Base-by-base conservation (phyloP, 1,140 invertebrate species). In the Lepidurus apus region DNA sequence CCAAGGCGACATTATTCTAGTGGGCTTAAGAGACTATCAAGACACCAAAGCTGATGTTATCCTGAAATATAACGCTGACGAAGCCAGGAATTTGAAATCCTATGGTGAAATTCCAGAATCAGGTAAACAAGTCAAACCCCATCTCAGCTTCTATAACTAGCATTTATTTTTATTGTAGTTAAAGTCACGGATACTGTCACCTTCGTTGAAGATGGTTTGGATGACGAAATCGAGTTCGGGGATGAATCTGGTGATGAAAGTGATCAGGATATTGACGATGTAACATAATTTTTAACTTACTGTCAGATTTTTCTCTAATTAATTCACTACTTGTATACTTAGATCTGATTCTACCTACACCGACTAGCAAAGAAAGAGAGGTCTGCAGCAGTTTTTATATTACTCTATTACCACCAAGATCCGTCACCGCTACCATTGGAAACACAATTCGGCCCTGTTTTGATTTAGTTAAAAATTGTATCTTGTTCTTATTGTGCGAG, bases 11-110 rank as follows among this genome's bases (percentile, higher is more conserved):
- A 98, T 99, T 80, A 98, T 99, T 86, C 87, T 99, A 81, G 95
- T 99, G 82, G 97, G 97, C 80, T 88, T 95, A 82, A 89, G 97
- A 85, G 97, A 98, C 87, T 99, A 98, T 86, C 98, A 99, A 89
- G 97, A 99, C 87, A 94, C 96, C 7, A 99, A 99, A 87, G 98
- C 97, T 80, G 98, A 99, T 89, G 98, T 99, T 80, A 99, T 99
- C 83, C 89, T 98, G 75, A 99, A 99, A 88, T 99, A 99, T 85
- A 99, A 97, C 80, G 93, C 97, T 43, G 98, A 99, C 86, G 98
- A 99, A 88, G 98, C 98, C 73, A 91, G 98, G 84, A 98, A 99
- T 89, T 89, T 99, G 82, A 99, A 99, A 88, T 96, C 97, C 42
- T 98, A 99, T 84, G 97, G 97, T 83, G 97, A 99, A 89, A 94